phyloP scores from a whole-genome alignment of 2,797 vertebrate species.

The Brachyalestes nurse region DNA sequence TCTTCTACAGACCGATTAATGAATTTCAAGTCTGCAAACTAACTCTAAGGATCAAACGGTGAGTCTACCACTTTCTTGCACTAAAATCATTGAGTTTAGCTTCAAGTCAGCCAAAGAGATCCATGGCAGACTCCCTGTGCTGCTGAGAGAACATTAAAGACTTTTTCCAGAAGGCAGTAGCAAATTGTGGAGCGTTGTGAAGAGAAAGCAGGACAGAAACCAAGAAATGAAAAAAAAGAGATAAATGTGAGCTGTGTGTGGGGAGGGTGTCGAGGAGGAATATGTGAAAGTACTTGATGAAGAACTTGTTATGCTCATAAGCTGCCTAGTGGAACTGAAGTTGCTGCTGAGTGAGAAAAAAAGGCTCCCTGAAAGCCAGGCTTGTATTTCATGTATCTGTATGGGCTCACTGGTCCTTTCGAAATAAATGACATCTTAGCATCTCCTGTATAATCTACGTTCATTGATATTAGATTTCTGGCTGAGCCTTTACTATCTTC shows the following conservation, averaged over 20 bases:
- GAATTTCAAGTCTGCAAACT: neutral
- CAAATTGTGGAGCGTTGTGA: constrained; percentile 38
- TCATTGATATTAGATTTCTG: neutral
- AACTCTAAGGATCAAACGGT: constrained; percentile 2
- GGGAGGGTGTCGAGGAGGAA: neutral
- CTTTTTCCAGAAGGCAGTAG: constrained; percentile 43
- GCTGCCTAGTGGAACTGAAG: neutral
- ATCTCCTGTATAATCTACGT: neutral
- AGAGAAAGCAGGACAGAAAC: constrained; percentile 24
- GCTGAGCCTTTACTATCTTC: constrained; percentile 3
- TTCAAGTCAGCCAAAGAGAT: constrained; percentile 29
- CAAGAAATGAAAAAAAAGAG: constrained; percentile 24
- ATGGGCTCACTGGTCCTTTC: neutral
- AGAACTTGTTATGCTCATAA: constrained; percentile 37
- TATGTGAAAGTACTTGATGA: constrained; percentile 31
- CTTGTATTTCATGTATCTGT: neutral
- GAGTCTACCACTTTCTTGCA: constrained; percentile 8
- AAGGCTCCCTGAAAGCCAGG: neutral
- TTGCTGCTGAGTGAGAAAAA: neutral
- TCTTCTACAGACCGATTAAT: neutral
- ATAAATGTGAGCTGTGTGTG: constrained; percentile 19
- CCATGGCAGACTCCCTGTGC: neutral
- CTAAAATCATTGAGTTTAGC: constrained; percentile 38
- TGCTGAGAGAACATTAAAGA: constrained; percentile 23
- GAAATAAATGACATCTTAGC: neutral